Conservation (phyloP, 2,113 vertebrate species). For the Tragelaphus strepsiceros region DNA sequence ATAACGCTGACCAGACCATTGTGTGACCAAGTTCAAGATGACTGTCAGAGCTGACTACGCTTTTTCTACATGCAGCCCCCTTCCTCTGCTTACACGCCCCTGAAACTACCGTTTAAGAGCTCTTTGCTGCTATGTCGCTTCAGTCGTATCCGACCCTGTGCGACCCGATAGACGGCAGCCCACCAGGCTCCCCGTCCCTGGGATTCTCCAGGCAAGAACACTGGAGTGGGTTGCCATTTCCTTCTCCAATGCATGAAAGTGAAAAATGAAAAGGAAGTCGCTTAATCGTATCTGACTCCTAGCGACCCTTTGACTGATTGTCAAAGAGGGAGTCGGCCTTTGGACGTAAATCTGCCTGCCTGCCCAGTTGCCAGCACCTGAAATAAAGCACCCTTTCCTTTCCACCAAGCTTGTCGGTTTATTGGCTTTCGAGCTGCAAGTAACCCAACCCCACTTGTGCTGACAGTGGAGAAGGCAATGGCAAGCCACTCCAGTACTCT, state of each 20-base stretch:
- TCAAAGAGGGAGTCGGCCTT: neutral
- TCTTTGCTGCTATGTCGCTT: too few species aligned
- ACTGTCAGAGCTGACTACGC: neutral
- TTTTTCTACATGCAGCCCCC: too few species aligned
- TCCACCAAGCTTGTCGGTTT: neutral
- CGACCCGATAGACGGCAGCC: too few species aligned
- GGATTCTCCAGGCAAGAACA: too few species aligned
- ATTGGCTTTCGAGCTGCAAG: accelerated
- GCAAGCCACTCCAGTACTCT: too few species aligned
- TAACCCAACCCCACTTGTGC: too few species aligned
- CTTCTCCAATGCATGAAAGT: too few species aligned
- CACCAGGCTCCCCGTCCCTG: neutral
- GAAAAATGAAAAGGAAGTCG: too few species aligned
- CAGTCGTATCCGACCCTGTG: too few species aligned
- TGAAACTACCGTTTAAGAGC: neutral
- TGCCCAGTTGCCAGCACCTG: neutral
- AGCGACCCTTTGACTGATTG: neutral
- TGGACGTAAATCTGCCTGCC: neutral
- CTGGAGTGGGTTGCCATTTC: too few species aligned
- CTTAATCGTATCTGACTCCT: too few species aligned
- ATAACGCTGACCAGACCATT: neutral
- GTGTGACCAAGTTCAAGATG: neutral
- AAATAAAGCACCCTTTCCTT: neutral
- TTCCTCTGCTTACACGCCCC: neutral
- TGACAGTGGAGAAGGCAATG: neutral